These are phyloP conservation scores for Eulithis testata DNA, from an alignment of 2,888 invertebrate genomes.

Conservation along the genomic window DNA sequence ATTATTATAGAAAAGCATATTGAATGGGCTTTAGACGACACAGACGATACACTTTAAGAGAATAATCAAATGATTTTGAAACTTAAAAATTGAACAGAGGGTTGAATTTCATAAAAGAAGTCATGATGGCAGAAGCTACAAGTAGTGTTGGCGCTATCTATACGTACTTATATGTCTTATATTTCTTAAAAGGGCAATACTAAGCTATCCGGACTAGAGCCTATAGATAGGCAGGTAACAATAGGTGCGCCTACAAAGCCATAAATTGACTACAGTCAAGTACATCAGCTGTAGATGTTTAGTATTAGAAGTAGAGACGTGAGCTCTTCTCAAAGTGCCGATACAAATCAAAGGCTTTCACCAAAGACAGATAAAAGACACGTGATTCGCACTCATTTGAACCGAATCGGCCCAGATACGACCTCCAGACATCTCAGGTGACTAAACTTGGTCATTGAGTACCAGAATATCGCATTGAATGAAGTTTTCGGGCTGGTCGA, in stretches of 20 bases:
- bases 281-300: not conserved
- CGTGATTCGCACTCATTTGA: constrained; percentile 63
- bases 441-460: constrained; percentile 56
- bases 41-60: no score
- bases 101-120: no score
- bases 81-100: no score
- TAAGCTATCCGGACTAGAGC: not conserved
- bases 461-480: constrained; percentile 53
- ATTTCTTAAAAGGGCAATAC: constrained; percentile 5
- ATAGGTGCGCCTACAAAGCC: not conserved
- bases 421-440: constrained; percentile 78
- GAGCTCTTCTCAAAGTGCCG: no score
- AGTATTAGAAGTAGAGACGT: no score
- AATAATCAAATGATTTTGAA: no score
- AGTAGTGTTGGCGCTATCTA: constrained; percentile 27
- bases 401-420: constrained; percentile 58
- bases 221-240: not conserved
- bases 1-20: no score
- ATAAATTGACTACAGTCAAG: not conserved
- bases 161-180: no score
- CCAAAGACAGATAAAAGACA: constrained; percentile 47
- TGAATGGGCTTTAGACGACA: no score
- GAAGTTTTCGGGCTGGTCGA: constrained; percentile 64
- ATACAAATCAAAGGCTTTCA: constrained; percentile 13
- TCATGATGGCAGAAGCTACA: constrained; percentile 27